phyloP scores from a whole-genome alignment of 2,113 vertebrate species.

The Hippocampus barbouri region DNA sequence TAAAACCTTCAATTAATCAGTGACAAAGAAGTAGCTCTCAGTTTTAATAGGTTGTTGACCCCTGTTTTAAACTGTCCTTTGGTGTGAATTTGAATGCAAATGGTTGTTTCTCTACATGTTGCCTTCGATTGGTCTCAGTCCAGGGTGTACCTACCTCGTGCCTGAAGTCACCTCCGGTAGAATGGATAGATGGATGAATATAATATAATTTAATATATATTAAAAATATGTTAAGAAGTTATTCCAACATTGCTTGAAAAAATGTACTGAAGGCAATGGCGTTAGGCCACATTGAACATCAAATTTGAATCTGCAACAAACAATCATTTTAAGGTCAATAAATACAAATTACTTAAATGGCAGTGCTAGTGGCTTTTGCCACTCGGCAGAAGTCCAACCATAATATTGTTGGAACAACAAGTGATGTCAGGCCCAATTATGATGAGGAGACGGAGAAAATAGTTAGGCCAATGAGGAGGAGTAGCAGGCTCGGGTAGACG shows the following conservation, averaged over 20 bases:
- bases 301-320: neutral
- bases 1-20: too few relatives aligned
- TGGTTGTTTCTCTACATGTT: too few relatives aligned
- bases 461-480: slow-evolving; percentile 51
- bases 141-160: too few relatives aligned
- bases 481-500: slow-evolving; percentile 43
- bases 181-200: neutral
- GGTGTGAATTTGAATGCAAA: too few relatives aligned
- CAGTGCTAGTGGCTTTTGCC: slow-evolving; percentile 1
- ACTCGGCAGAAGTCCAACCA: neutral
- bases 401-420: neutral
- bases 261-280: neutral
- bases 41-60: too few relatives aligned
- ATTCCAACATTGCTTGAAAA: slow-evolving; percentile 8
- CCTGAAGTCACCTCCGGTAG: too few relatives aligned
- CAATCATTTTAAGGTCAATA: neutral
- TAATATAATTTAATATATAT: neutral
- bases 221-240: neutral
- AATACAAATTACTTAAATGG: neutral
- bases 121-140: too few relatives aligned
- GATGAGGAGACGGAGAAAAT: slow-evolving; percentile 32
- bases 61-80: too few relatives aligned
- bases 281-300: neutral
- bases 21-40: too few relatives aligned
- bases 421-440: neutral